A percentile compares a stretch with the other conserved stretches of the same genome.
Evolutionary conservation across 2,888 invertebrate species (phyloP).

Genomic region (Eilema depressum): DNA sequence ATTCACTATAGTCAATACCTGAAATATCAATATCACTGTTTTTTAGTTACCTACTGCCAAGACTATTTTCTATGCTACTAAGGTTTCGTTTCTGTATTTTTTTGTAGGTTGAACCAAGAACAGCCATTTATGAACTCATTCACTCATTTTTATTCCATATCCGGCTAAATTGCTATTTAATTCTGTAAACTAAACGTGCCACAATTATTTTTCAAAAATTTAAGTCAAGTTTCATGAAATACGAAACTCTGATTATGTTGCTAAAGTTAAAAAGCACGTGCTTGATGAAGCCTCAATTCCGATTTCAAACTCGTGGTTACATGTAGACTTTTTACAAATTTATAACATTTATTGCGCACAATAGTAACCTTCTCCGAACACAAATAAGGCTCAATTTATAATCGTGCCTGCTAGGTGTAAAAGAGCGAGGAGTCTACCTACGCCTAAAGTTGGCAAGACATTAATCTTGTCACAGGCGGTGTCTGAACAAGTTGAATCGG

Average conservation of each 20-base stretch:
- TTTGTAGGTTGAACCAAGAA: too few species aligned
- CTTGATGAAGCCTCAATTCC: constrained; percentile 13
- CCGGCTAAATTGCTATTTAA: too few species aligned
- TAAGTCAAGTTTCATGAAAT: constrained; percentile 3
- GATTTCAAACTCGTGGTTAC: constrained; percentile 29
- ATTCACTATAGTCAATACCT: too few species aligned
- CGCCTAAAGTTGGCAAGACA: constrained; percentile 45
- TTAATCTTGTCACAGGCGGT: constrained; percentile 58
- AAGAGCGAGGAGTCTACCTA: constrained; percentile 22
- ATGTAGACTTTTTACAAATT: constrained; percentile 1
- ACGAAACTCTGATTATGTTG: neutral
- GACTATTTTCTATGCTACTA: too few species aligned
- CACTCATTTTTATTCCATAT: too few species aligned
- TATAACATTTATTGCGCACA: neutral
- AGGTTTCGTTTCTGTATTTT: too few species aligned
- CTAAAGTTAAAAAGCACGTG: constrained; percentile 11
- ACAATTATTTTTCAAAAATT: neutral
- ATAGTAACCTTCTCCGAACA: constrained; percentile 14
- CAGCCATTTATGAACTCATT: too few species aligned
- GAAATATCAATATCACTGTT: too few species aligned
- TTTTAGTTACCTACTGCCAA: too few species aligned
- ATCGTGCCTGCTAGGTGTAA: constrained; percentile 15
- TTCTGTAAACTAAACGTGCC: too few species aligned
- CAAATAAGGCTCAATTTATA: constrained; percentile 22
- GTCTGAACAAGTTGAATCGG: constrained; percentile 49